phyloP scores from a whole-genome alignment of 1,140 invertebrate genomes.

The Atta cephalotes region DNA sequence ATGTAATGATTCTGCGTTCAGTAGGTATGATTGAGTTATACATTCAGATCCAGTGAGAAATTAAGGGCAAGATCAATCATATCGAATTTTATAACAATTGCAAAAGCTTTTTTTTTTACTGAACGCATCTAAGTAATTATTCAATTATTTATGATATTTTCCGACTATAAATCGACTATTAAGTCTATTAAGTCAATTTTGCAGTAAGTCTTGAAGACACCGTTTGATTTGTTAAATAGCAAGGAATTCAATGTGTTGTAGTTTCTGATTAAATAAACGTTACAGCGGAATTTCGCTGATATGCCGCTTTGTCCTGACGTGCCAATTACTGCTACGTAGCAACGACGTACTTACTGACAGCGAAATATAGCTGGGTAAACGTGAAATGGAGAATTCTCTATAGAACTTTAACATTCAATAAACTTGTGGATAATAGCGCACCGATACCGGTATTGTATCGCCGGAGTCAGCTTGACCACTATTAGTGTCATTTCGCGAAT shows the following conservation, averaged over 20 bases:
- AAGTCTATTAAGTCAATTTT: neutral
- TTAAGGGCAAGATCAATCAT: no score
- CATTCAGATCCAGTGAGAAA: no score
- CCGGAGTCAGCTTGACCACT: constrained; percentile 51
- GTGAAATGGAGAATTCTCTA: constrained; percentile 64
- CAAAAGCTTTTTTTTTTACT: no score
- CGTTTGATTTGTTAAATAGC: constrained; percentile 32
- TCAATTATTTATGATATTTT: neutral
- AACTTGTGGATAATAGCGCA: constrained; percentile 58
- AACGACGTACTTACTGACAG: constrained; percentile 51
- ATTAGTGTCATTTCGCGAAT: constrained; percentile 55
- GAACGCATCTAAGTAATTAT: neutral
- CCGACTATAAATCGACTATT: neutral
- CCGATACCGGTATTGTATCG: constrained; percentile 46
- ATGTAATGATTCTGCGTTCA: neutral
- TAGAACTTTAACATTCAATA: constrained; percentile 61
- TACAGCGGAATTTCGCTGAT: constrained; percentile 50
- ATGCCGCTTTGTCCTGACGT: constrained; percentile 55
- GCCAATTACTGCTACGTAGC: constrained; percentile 56
- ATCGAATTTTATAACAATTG: no score
- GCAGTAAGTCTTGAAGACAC: neutral
- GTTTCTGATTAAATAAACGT: constrained; percentile 57
- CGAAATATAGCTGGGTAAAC: constrained; percentile 58
- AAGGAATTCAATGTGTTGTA: constrained; percentile 44
- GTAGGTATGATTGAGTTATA: no score